These are phyloP conservation scores for Pseudopleuronectes americanus DNA, from an alignment of 2,797 vertebrate species.

Conservation along the genomic window DNA sequence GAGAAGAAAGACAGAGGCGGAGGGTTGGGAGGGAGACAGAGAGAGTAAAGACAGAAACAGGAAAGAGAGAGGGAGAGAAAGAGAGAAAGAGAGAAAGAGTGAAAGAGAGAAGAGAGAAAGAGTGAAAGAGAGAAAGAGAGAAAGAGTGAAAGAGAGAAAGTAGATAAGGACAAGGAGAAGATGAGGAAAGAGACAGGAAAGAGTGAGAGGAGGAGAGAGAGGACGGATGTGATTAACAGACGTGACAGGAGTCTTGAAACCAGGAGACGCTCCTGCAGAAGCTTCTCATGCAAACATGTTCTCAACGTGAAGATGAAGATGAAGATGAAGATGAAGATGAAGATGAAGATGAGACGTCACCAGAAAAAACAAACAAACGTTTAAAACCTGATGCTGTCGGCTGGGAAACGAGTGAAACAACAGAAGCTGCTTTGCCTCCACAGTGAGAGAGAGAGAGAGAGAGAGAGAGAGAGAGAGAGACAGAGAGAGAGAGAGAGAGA, in stretches of 20 bases:
- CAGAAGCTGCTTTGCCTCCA: slow-evolving; percentile 50
- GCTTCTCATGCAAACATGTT: slow-evolving; percentile 27
- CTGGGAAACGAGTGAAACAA: slow-evolving; percentile 27
- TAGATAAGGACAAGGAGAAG: slow-evolving; percentile 48
- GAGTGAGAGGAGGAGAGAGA: slow-evolving; percentile 16
- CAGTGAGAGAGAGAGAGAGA: slow-evolving; percentile 2
- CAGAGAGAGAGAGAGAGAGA: slow-evolving; percentile 13
- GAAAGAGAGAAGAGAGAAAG: neutral
- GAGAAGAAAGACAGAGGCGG: slow-evolving; percentile 37
- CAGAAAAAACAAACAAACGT: slow-evolving; percentile 20
- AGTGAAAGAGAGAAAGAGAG: too few relatives aligned
- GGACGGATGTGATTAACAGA: slow-evolving; percentile 44
- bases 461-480: slow-evolving; percentile 27
- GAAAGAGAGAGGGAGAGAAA: slow-evolving; percentile 20
- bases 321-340: slow-evolving; percentile 2
- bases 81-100: neutral
- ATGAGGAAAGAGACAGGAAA: slow-evolving; percentile 1
- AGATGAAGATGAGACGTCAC: neutral
- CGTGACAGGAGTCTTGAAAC: slow-evolving; percentile 56
- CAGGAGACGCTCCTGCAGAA: slow-evolving; percentile 20
- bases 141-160: neutral
- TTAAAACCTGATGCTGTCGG: slow-evolving; percentile 38
- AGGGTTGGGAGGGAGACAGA: slow-evolving; percentile 11
- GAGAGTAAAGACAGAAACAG: neutral
- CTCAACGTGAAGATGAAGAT: slow-evolving; percentile 7